phyloP scores from a whole-genome alignment of 2,113 vertebrate genomes.

The Gymnogyps californianus region DNA sequence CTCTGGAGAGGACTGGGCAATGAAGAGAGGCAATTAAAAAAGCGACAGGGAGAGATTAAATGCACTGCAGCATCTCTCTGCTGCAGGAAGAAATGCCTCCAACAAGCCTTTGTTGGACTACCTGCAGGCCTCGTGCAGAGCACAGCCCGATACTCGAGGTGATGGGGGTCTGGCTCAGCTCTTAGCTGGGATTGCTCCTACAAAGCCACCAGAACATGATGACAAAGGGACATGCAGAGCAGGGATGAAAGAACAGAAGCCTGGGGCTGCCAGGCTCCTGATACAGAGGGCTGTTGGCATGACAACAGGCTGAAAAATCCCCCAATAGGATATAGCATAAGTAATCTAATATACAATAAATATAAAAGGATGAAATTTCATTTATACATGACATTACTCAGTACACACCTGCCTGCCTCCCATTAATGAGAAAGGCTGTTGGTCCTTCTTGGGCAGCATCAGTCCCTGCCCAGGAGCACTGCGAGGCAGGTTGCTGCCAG shows the following conservation, averaged over 20 bases:
- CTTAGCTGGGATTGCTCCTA: background rate
- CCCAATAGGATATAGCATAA: background rate
- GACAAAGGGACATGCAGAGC: background rate
- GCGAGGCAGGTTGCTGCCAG: fast-evolving
- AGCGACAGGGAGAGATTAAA: background rate
- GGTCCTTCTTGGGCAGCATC: background rate
- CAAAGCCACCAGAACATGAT: background rate
- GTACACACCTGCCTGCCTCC: background rate
- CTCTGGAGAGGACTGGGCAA: background rate
- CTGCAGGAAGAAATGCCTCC: background rate
- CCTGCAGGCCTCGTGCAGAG: background rate
- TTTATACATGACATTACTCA: too few species aligned
- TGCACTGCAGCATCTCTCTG: background rate
- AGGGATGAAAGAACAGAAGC: background rate
- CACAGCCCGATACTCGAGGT: background rate
- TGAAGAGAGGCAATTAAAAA: background rate
- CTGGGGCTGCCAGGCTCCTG: background rate
- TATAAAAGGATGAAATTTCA: background rate
- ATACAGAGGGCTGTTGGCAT: background rate
- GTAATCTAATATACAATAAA: background rate
- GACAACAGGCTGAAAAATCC: background rate
- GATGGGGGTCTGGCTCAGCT: background rate
- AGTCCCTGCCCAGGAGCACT: background rate
- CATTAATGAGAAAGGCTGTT: background rate
- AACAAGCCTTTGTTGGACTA: background rate